These are phyloP conservation scores for Rhynchonycteris naso DNA, from an alignment of 2,797 vertebrate species.

Conservation along the genomic window DNA sequence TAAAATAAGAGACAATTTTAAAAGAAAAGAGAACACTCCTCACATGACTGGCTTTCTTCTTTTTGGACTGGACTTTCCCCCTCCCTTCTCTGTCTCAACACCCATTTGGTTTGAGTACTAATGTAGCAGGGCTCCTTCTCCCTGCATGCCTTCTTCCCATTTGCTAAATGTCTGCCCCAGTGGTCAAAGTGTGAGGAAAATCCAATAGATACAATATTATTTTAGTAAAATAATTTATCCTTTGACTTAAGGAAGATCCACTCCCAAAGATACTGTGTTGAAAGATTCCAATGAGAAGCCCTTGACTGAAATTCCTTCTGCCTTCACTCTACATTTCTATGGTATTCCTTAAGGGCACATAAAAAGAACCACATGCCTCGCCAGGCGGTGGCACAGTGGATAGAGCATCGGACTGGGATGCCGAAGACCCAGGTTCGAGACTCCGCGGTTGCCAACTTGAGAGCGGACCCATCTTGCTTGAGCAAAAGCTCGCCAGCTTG, in stretches of 20 bases:
- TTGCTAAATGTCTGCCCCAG: no score
- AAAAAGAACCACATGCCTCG: slow-evolving; percentile 53
- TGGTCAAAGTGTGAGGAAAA: neutral
- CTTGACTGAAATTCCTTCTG: neutral
- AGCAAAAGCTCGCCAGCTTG: no score
- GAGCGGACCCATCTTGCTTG: no score
- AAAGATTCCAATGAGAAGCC: neutral
- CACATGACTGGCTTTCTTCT: neutral
- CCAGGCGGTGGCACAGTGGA: no score
- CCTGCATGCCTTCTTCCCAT: neutral
- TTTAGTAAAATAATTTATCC: slow-evolving; percentile 5
- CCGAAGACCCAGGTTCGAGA: no score
- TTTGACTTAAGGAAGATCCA: neutral
- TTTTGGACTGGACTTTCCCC: neutral
- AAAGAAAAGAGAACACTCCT: neutral
- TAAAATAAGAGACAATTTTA: neutral
- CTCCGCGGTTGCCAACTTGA: no score
- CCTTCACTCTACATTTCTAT: neutral
- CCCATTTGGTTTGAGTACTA: neutral
- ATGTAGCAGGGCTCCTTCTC: neutral
- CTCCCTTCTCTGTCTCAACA: neutral
- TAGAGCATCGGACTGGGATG: no score
- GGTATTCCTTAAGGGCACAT: slow-evolving; percentile 47
- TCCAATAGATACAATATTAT: neutral
- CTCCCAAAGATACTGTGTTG: neutral